phyloP scores from a whole-genome alignment of 2,888 invertebrate species.

The Drosophila yooni region DNA sequence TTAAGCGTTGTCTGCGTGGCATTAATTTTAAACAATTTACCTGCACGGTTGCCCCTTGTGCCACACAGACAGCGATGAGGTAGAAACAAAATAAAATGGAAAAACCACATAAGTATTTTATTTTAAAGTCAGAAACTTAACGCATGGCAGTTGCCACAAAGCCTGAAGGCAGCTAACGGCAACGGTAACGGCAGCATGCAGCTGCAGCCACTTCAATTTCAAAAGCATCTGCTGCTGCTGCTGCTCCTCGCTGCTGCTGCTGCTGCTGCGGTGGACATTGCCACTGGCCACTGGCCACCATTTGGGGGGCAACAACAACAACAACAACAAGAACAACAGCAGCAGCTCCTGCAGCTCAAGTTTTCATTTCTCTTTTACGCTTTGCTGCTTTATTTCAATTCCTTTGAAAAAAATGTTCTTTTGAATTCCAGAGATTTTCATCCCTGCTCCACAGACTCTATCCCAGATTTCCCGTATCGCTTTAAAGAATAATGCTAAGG shows the following conservation, averaged over 20 bases:
- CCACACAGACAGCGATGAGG: background rate
- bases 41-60: slow-evolving; percentile 48
- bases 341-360: slow-evolving; percentile 40
- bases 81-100: background rate
- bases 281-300: slow-evolving; percentile 32
- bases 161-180: slow-evolving; percentile 36
- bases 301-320: slow-evolving; percentile 10
- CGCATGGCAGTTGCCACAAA: slow-evolving; percentile 23
- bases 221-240: slow-evolving; percentile 63
- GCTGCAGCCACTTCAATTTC: slow-evolving; percentile 72
- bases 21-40: slow-evolving; percentile 78
- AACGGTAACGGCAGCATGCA: slow-evolving; percentile 16
- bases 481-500: slow-evolving; percentile 3
- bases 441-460: background rate
- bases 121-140: slow-evolving; percentile 65
- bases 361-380: slow-evolving; percentile 48
- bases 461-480: background rate
- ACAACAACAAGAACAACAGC: slow-evolving; percentile 6
- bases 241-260: slow-evolving; percentile 35
- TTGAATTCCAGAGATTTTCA: slow-evolving; percentile 55
- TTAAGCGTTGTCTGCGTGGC: slow-evolving; percentile 68
- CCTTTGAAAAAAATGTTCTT: slow-evolving; percentile 45
- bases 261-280: slow-evolving; percentile 28
- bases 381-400: slow-evolving; percentile 59
- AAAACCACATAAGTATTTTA: slow-evolving; percentile 58